These are phyloP conservation scores for Phragmatobia fuliginosa DNA, from an alignment of 2,888 invertebrate genomes.

Conservation along the genomic window DNA sequence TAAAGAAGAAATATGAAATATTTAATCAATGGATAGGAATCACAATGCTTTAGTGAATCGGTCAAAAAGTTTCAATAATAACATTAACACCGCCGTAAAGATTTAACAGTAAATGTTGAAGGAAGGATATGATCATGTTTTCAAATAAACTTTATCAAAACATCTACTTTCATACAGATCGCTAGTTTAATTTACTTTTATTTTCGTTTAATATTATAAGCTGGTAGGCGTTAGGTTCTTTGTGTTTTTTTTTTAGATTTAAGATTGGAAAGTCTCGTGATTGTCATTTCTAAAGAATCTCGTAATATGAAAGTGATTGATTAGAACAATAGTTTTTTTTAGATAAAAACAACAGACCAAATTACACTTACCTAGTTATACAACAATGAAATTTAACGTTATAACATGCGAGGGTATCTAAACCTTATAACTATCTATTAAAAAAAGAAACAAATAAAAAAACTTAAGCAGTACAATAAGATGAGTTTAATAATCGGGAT, in stretches of 20 bases:
- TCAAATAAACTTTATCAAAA: too few species aligned
- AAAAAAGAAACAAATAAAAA: neutral
- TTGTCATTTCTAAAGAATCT: too few species aligned
- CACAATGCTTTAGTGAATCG: too few species aligned
- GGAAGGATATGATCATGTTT: too few species aligned
- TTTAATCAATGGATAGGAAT: too few species aligned
- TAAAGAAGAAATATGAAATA: neutral
- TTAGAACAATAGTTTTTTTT: neutral
- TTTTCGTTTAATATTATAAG: too few species aligned
- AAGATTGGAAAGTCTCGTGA: neutral
- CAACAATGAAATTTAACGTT: neutral
- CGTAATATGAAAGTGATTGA: neutral
- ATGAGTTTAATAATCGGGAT: neutral
- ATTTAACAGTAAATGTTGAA: too few species aligned
- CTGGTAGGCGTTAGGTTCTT: neutral
- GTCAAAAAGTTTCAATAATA: neutral
- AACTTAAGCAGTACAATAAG: neutral
- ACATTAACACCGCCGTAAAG: neutral
- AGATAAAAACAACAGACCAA: neutral
- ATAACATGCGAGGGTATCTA: neutral
- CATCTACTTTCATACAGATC: too few species aligned
- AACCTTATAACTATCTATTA: neutral
- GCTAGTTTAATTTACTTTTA: too few species aligned
- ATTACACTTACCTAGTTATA: neutral
- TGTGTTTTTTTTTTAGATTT: neutral